These are phyloP conservation scores for Heliconius hewitsoni DNA, from an alignment of 1,140 invertebrate species.

Conservation along the genomic window DNA sequence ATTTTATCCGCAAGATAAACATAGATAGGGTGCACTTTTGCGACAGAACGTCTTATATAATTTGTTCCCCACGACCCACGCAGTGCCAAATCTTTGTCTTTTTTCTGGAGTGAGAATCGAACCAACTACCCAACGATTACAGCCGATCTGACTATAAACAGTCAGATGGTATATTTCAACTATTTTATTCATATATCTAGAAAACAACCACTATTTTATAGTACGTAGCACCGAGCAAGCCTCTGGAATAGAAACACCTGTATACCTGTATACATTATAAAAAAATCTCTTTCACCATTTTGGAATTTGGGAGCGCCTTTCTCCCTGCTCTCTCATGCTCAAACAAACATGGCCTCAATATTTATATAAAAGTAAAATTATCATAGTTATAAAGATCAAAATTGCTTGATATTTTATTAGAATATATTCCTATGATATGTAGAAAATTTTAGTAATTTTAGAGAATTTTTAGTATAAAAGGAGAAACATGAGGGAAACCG, in stretches of 20 bases:
- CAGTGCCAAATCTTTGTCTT: no score
- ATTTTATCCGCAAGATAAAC: no score
- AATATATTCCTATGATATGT: background rate
- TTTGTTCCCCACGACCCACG: no score
- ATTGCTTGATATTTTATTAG: background rate
- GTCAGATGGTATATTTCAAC: no score
- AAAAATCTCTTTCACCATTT: constrained; percentile 56
- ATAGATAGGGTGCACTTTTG: no score
- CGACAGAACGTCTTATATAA: no score
- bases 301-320: constrained; percentile 65
- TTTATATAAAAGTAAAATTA: background rate
- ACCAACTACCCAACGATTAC: no score
- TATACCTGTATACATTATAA: constrained; percentile 34
- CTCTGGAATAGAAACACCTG: constrained; percentile 27
- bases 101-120: no score
- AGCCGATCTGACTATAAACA: no score
- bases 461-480: background rate
- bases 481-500: no score
- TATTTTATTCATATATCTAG: no score
- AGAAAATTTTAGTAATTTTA: background rate
- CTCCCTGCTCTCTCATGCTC: constrained; percentile 55
- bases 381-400: background rate
- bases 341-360: constrained; percentile 30
- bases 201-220: no score
- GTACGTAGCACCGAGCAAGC: background rate